Conservation (phyloP, 2,888 invertebrate genomes). For the Apodemia duryi region DNA sequence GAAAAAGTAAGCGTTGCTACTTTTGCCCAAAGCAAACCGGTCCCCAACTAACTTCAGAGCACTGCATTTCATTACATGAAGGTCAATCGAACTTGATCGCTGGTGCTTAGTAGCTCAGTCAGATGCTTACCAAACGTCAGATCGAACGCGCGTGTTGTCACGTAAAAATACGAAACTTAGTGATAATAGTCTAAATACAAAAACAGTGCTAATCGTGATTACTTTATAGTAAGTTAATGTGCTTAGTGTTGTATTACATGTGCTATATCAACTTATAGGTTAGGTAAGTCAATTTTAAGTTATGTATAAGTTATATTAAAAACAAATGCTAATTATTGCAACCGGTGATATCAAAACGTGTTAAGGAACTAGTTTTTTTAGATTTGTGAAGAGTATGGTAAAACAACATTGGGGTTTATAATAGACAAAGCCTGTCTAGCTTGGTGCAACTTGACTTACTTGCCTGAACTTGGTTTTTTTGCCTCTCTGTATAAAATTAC, state of each 20-base stretch:
- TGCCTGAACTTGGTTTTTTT: conserved; percentile 36
- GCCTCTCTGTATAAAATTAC: conserved; percentile 27
- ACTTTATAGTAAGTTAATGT: conserved; percentile 3
- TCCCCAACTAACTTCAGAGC: conserved; percentile 60
- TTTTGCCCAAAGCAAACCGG: conserved; percentile 73
- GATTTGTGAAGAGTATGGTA: conserved; percentile 1
- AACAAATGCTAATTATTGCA: conserved; percentile 8
- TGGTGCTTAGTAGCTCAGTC: conserved; percentile 29
- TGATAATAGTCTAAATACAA: conserved; percentile 40
- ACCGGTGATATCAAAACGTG: conserved; percentile 8
- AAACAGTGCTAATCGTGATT: conserved; percentile 28
- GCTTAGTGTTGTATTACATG: conserved; percentile 1
- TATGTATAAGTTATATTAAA: not conserved
- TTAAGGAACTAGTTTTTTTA: conserved; percentile 6
- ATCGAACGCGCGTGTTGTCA: conserved; percentile 36
- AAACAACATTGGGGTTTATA: conserved; percentile 23
- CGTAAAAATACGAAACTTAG: conserved; percentile 30
- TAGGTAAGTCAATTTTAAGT: conserved; percentile 5
- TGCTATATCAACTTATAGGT: conserved; percentile 25
- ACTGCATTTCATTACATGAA: conserved; percentile 61
- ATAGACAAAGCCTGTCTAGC: conserved; percentile 35
- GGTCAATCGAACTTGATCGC: conserved; percentile 49
- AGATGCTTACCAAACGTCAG: conserved; percentile 43
- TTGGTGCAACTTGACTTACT: conserved; percentile 35
- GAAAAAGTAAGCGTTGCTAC: conserved; percentile 46